These are phyloP conservation scores for Aleiodes testaceus DNA, from an alignment of 2,888 invertebrate species.

Conservation along the genomic window DNA sequence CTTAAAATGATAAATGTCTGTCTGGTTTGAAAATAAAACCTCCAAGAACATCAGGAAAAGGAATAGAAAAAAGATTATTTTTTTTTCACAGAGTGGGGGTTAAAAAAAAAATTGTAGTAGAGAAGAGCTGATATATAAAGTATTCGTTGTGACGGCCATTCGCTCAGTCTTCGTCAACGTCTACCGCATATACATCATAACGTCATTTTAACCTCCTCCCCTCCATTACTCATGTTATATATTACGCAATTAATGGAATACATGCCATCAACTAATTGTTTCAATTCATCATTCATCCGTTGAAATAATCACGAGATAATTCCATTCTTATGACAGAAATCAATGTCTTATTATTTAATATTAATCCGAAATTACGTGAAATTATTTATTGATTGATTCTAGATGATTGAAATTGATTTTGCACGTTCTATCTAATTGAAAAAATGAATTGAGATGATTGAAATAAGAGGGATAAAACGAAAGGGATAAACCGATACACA, in stretches of 20 bases:
- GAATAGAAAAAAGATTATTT: constrained; percentile 42
- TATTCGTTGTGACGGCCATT: constrained; percentile 20
- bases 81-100: too few relatives aligned
- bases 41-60: constrained; percentile 12
- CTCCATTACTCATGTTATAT: constrained; percentile 40
- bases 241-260: constrained; percentile 47
- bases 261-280: constrained; percentile 34
- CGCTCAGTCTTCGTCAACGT: constrained; percentile 61
- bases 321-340: background rate
- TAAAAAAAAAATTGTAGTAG: constrained; percentile 36
- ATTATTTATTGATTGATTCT: background rate
- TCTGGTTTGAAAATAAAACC: constrained; percentile 27
- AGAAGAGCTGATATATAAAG: constrained; percentile 12
- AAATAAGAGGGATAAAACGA: too few relatives aligned
- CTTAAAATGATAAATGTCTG: constrained; percentile 52
- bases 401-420: too few relatives aligned
- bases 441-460: too few relatives aligned
- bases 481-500: too few relatives aligned
- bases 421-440: too few relatives aligned
- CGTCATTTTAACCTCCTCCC: constrained; percentile 17
- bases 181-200: constrained; percentile 38
- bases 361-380: too few relatives aligned
- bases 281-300: constrained; percentile 16
- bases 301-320: constrained; percentile 11
- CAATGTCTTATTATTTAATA: background rate